Evolutionary conservation across 2,888 invertebrate species (phyloP), one percentile per base, ranked within the genome.

Genomic region (Parascotia fuliginaria): DNA sequence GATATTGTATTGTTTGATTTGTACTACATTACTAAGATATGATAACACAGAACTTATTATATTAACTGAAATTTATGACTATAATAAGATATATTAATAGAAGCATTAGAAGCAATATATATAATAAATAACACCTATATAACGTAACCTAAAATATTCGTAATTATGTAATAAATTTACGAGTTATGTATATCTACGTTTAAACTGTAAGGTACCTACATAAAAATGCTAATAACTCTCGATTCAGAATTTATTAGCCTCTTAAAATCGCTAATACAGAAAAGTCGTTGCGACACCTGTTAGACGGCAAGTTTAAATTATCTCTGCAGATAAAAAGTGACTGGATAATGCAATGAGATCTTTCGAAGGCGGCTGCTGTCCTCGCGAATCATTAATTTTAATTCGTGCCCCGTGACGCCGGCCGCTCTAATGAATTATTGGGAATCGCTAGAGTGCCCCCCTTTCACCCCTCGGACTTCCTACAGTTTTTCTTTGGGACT

Each of bases 311-410:
- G 75, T 78, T 81, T 81, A 79, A 81, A 84, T 85, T 84, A 85
- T 84, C 82, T 80, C 72, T 77, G 81, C 79, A 79, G 81, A 84
- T 86, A 87, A 89, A 89, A 89, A 90, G 85, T 82, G 87, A 81
- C 83, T 84, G 74, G 83, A 86, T 86, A 85, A 87, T 79, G 78
- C 84, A 81, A 81, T 80, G 82, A 79, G 83, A 86, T 85, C 79
- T 80, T 80, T 71, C 79, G 76, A 75, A 83, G 75, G 78, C 83
- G 80, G 77, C 79, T 77, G 79, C 81, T 81, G 81, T 84, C 83
- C 82, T 87, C 82, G 81, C 89, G 87, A 87, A 89, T 91, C 92
- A 92, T 92, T 90, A 91, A 92, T 91, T 91, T 91, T 91, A 92
- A 92, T 92, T 92, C 89, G 87, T 82, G 81, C 82, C 85, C 85